phyloP scores from a whole-genome alignment of 2,113 vertebrate genomes.

The Lamprologus tigripictilis region DNA sequence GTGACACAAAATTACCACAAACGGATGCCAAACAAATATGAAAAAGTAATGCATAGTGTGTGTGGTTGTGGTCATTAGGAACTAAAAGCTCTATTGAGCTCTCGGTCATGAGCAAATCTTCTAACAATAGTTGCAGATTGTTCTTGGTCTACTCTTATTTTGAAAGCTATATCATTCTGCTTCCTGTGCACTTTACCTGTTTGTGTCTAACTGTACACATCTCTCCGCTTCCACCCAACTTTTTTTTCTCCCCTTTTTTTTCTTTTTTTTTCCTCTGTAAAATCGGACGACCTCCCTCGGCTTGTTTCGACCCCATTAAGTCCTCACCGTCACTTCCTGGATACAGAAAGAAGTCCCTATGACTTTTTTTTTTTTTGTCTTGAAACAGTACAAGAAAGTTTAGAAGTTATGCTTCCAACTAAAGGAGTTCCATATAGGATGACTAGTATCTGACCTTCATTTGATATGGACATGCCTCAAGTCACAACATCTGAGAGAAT shows the following conservation, averaged over 20 bases:
- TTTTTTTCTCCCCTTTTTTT: conserved; percentile 48
- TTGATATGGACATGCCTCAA: neutral
- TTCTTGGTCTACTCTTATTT: neutral
- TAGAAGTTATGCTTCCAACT: neutral
- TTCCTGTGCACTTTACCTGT: neutral
- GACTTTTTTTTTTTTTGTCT: neutral
- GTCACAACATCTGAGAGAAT: neutral
- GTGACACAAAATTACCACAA: neutral
- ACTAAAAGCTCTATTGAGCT: neutral
- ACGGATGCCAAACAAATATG: neutral
- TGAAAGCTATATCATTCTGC: neutral
- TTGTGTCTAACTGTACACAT: neutral
- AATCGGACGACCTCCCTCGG: conserved; percentile 57
- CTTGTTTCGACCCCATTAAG: conserved; percentile 55
- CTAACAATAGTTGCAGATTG: neutral
- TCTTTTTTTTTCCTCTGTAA: conserved; percentile 17
- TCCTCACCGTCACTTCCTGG: conserved; percentile 66
- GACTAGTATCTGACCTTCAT: neutral
- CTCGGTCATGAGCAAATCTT: neutral
- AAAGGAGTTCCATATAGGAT: neutral
- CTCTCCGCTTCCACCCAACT: conserved; percentile 25
- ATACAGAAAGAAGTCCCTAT: conserved; percentile 19
- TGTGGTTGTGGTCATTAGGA: neutral
- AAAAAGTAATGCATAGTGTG: neutral
- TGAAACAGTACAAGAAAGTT: neutral